Base-by-base conservation (phyloP, 2,888 invertebrate species). In the Synergus umbraculus region DNA sequence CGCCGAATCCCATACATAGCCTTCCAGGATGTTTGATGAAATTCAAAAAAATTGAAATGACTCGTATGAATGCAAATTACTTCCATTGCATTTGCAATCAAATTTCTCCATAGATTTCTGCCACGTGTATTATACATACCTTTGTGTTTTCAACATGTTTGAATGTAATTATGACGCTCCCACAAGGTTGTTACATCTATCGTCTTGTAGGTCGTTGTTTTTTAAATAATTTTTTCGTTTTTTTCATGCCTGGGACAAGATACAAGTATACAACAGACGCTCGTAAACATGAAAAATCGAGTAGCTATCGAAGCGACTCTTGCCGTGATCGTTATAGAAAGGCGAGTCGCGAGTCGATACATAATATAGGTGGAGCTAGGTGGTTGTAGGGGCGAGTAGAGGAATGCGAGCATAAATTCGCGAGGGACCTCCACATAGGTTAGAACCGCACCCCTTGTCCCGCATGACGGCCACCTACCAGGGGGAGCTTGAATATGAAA, bases 401-500 rank as follows among this genome's bases (percentile, higher is more conserved):
- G 46, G 73, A 81, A 81, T 81, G 82, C 67, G 78, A 73, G 60
- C 77, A 76, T 79, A 83, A 81, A 82, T 78, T 66, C 76, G 67
- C 78, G 69, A 69, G 81, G 37, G 79, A 66, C 44, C 77, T 43
- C 58, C n/a, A 46, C 54, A 41, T 18, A 73, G 78, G 77, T 76
- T 80, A 54, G 66, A 77, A 66, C 69, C 76, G 41, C 77, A 69
- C 60, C 66, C 78, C 78, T 73, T 66, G 76, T 78, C 58, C 66
- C 60, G n/a, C 76, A 64, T 77, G 83, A 65, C 77, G 76, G 73
- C 60, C 76, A 80, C 76, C 79, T 77, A 54, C 41, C 76, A 49
- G 15, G 67, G 77, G 76, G 69, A 81, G 85, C 84, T 86, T 84
- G 88, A 88, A 90, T 89, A 90, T 89, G 90, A 90, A 89, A 89